These are phyloP conservation scores for Acrocera orbiculus DNA, from an alignment of 2,888 invertebrate genomes.

Conservation along the genomic window DNA sequence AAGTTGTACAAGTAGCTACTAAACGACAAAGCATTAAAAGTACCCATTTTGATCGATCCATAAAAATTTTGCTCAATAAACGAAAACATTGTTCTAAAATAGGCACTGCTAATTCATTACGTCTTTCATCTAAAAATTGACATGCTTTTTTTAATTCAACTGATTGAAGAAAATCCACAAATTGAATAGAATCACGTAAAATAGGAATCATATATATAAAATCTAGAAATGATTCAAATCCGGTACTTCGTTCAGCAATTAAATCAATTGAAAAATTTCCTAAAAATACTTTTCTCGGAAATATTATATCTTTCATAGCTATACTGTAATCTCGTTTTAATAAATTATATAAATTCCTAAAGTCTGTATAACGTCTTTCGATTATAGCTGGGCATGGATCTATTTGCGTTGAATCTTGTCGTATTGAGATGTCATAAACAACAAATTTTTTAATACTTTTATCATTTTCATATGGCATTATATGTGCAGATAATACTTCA, in stretches of 20 bases:
- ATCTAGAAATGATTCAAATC: slow-evolving; percentile 44
- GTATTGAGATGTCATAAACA: slow-evolving; percentile 46
- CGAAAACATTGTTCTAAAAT: slow-evolving; percentile 50
- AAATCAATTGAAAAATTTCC: slow-evolving; percentile 54
- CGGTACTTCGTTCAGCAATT: slow-evolving; percentile 43
- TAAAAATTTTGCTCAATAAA: slow-evolving; percentile 41
- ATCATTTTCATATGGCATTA: slow-evolving; percentile 41
- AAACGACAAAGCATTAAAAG: slow-evolving; percentile 47
- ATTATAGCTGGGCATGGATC: slow-evolving; percentile 46
- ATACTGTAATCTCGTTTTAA: slow-evolving; percentile 41
- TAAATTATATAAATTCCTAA: slow-evolving; percentile 43
- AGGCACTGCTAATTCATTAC: slow-evolving; percentile 42
- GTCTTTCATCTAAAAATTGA: slow-evolving; percentile 37
- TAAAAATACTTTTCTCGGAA: slow-evolving; percentile 50
- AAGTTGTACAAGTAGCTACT: slow-evolving; percentile 36
- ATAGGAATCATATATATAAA: slow-evolving; percentile 37
- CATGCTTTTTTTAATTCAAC: slow-evolving; percentile 44
- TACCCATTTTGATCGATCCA: slow-evolving; percentile 50
- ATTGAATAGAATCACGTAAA: slow-evolving; percentile 38
- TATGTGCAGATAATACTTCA: slow-evolving; percentile 49
- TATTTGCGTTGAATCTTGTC: slow-evolving; percentile 36
- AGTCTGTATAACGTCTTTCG: slow-evolving; percentile 55
- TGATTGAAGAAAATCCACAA: slow-evolving; percentile 46
- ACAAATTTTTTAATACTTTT: slow-evolving; percentile 44
- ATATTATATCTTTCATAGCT: slow-evolving; percentile 36